A percentile compares a stretch with the other conserved stretches of the same genome.
Conservation (phyloP, 1,140 invertebrate genomes). For the Zaprionus gabonicus region DNA sequence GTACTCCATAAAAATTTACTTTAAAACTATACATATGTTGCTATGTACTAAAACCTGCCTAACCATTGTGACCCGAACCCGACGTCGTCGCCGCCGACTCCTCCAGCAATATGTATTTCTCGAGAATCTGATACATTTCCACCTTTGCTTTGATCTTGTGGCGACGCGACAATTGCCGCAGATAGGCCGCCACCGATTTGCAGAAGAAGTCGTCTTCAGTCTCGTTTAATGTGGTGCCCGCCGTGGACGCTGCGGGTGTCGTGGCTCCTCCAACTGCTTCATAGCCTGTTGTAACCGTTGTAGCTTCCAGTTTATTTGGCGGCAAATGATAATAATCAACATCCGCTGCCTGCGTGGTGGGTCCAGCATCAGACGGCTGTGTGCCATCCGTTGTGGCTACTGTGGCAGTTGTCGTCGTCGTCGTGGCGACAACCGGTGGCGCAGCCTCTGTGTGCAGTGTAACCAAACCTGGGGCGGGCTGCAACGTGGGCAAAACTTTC, state of each 20-base stretch:
- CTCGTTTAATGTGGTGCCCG: conserved; percentile 36
- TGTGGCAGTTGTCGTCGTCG: conserved; percentile 3
- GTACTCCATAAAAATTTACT: conserved; percentile 79
- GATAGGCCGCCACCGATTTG: conserved; percentile 70
- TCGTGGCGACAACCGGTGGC: background rate
- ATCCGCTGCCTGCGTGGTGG: conserved; percentile 37
- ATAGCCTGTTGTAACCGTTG: conserved; percentile 9
- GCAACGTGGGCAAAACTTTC: conserved; percentile 48
- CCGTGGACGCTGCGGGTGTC: background rate
- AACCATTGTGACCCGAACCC: conserved; percentile 28
- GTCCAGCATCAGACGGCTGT: conserved; percentile 29
- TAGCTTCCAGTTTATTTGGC: conserved; percentile 17
- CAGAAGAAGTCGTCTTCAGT: conserved; percentile 79
- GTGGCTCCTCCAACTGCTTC: conserved; percentile 18
- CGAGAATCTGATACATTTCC: conserved; percentile 80
- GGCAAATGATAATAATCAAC: conserved; percentile 43
- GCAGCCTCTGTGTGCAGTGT: conserved; percentile 36
- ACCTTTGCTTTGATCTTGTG: conserved; percentile 83
- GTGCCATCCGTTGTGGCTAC: conserved; percentile 12
- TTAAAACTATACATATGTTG: conserved; percentile 68
- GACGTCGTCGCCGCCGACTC: conserved; percentile 45
- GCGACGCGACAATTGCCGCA: conserved; percentile 70
- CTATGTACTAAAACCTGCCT: conserved; percentile 41
- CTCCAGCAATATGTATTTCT: conserved; percentile 78
- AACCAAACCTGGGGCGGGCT: conserved; percentile 40